These are phyloP conservation scores for Cremastinae sp. DNA, from an alignment of 2,888 invertebrate species.

Conservation along the genomic window DNA sequence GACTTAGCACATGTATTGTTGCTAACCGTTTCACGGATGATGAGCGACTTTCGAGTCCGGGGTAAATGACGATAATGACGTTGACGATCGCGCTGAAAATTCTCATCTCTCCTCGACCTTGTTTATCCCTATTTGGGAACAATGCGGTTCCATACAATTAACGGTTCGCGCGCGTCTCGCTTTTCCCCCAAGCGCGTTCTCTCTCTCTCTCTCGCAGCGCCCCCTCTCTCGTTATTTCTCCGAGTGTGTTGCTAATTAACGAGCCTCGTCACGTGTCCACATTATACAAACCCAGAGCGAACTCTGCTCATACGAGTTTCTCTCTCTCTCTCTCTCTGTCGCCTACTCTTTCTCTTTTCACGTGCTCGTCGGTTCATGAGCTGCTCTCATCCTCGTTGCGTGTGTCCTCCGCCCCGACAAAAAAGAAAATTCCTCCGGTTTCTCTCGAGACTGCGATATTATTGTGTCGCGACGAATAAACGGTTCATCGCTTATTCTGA, in stretches of 20 bases:
- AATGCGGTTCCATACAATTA: slow-evolving; percentile 63
- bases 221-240: slow-evolving; percentile 35
- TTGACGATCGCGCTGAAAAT: not conserved
- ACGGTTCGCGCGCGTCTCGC: slow-evolving; percentile 47
- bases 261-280: slow-evolving; percentile 53
- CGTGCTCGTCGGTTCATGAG: not conserved
- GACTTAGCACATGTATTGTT: too few species aligned
- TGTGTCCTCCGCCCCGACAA: slow-evolving; percentile 32
- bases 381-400: slow-evolving; percentile 37
- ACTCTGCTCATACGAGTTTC: slow-evolving; percentile 5
- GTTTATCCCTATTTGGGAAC: slow-evolving; percentile 60
- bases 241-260: slow-evolving; percentile 54
- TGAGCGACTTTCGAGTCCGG: slow-evolving; percentile 11
- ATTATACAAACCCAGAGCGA: slow-evolving; percentile 3
- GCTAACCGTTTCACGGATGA: not conserved
- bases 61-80: slow-evolving; percentile 24
- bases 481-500: slow-evolving; percentile 50
- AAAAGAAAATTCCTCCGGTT: slow-evolving; percentile 42
- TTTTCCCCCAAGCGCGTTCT: slow-evolving; percentile 29
- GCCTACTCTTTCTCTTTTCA: slow-evolving; percentile 5
- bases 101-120: slow-evolving; percentile 59
- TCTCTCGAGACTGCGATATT: slow-evolving; percentile 37
- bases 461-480: slow-evolving; percentile 56
- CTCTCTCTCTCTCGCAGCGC: slow-evolving; percentile 2
- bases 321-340: not conserved